These are phyloP conservation scores for Notarius quadriscutis DNA, from an alignment of 2,113 vertebrate species.

Conservation along the genomic window DNA sequence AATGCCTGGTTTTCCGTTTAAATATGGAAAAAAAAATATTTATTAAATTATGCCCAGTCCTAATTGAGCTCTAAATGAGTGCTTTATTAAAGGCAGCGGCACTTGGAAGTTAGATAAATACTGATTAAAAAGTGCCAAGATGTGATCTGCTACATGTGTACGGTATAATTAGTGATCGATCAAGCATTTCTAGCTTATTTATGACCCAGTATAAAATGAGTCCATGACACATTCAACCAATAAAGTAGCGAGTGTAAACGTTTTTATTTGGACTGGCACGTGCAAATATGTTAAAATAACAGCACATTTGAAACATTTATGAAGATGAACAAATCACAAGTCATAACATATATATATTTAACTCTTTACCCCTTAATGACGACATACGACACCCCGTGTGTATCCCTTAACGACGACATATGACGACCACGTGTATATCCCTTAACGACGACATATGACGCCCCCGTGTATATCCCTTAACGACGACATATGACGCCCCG, in stretches of 20 bases:
- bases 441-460: too few relatives aligned
- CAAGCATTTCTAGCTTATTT: not conserved
- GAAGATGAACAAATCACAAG: not conserved
- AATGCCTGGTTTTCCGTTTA: not conserved
- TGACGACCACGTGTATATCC: too few relatives aligned
- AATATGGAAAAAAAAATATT: not conserved
- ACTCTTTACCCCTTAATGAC: too few relatives aligned
- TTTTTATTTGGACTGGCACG: not conserved
- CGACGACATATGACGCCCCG: too few relatives aligned
- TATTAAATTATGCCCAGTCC: not conserved
- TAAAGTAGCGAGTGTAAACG: not conserved
- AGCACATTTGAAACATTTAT: not conserved
- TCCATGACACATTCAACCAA: not conserved
- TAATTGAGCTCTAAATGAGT: not conserved
- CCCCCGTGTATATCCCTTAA: too few relatives aligned
- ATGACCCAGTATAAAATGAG: not conserved
- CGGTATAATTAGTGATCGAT: not conserved
- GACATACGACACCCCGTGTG: too few relatives aligned
- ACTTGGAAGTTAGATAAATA: not conserved
- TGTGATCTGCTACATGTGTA: not conserved
- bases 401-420: too few relatives aligned
- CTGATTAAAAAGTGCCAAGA: not conserved
- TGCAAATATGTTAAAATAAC: not conserved
- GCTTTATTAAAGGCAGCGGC: too few relatives aligned
- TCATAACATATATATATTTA: not conserved